phyloP scores from a whole-genome alignment of 1,140 invertebrate genomes.

The Drosophila busckii region DNA sequence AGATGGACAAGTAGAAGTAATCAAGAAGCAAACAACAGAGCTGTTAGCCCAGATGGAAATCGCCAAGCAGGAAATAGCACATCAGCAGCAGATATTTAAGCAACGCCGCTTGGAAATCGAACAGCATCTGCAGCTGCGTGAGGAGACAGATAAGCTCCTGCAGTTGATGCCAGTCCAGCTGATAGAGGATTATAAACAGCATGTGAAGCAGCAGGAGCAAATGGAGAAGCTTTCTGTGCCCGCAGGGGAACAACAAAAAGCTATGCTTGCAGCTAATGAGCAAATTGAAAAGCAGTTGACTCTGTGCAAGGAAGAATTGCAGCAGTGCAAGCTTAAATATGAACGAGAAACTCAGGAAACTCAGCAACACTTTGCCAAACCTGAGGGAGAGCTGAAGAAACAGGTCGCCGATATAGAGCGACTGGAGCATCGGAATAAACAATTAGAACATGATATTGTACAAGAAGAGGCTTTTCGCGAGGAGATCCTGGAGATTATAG shows the following conservation, averaged over 20 bases:
- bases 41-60: conserved; percentile 15
- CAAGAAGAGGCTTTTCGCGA: too few species aligned
- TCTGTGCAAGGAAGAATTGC: conserved; percentile 7
- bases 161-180: conserved; percentile 20
- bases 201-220: conserved; percentile 23
- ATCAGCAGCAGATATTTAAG: conserved; percentile 21
- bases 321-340: conserved; percentile 6
- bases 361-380: conserved; percentile 7
- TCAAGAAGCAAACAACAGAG: neutral
- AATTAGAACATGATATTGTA: neutral
- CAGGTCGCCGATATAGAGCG: neutral
- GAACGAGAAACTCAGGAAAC: conserved; percentile 14
- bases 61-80: conserved; percentile 26
- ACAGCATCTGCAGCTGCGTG: conserved; percentile 13
- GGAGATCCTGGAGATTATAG: too few species aligned
- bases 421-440: neutral
- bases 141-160: conserved; percentile 32
- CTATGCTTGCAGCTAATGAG: neutral
- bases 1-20: conserved; percentile 20
- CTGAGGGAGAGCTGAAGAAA: neutral
- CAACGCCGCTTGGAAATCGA: conserved; percentile 38
- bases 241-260: conserved; percentile 7
- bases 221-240: conserved; percentile 2
- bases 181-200: conserved; percentile 33
- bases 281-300: conserved; percentile 9